A percentile compares a stretch with the other conserved stretches of the same genome.
Conservation (phyloP, 1,140 invertebrate genomes). For the Drosophila rhopaloa region DNA sequence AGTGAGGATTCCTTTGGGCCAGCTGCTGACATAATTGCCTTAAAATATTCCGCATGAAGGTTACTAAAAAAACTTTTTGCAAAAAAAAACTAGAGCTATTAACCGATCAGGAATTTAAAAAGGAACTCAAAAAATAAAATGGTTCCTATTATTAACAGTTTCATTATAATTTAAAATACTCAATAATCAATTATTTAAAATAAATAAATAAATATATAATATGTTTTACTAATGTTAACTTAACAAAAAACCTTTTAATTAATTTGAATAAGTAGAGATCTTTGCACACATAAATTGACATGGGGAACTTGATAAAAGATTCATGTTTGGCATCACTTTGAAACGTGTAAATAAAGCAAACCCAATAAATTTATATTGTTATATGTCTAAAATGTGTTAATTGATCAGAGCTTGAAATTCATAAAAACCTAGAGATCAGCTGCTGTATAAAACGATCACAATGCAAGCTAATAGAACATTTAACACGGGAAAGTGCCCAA, state of each 20-base stretch:
- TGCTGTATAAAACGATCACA: neutral
- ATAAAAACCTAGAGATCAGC: neutral
- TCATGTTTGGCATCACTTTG: neutral
- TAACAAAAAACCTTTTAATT: neutral
- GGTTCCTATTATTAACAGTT: neutral
- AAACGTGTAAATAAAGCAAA: neutral
- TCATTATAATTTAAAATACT: neutral
- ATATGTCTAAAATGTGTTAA: constrained; percentile 17
- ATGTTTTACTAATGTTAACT: neutral
- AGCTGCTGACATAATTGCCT: constrained; percentile 49
- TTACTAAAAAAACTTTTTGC: neutral
- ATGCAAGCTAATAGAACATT: constrained; percentile 3
- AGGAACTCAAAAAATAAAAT: neutral
- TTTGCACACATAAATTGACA: neutral
- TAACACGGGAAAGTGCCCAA: constrained; percentile 32
- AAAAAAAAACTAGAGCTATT: constrained; percentile 4
- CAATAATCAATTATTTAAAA: no score
- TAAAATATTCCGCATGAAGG: constrained; percentile 2
- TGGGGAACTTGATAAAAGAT: neutral
- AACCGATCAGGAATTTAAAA: neutral
- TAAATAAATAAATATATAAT: no score
- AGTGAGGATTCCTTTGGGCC: constrained; percentile 9
- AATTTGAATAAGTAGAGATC: constrained; percentile 3
- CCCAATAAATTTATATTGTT: neutral
- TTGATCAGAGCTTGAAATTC: constrained; percentile 4